These are phyloP conservation scores for Athene cunicularia DNA, from an alignment of 2,113 vertebrate species.

Conservation along the genomic window DNA sequence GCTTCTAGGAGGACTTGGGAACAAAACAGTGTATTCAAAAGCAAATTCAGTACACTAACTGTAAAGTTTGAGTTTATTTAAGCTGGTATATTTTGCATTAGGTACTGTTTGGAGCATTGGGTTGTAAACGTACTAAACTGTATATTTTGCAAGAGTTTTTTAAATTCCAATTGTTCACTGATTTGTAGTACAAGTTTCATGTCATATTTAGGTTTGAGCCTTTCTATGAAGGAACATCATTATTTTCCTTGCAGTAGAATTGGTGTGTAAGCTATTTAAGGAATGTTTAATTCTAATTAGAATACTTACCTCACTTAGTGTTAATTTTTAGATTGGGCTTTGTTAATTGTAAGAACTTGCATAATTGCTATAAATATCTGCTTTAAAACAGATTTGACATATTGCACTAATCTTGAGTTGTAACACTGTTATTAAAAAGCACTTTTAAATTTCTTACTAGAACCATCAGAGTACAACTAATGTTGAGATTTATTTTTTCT, in stretches of 20 bases:
- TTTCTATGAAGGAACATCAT: not conserved
- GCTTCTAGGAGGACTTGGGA: not conserved
- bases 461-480: slow-evolving; percentile 18
- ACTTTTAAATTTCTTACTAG: slow-evolving; percentile 58
- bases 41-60: not conserved
- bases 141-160: slow-evolving; percentile 10
- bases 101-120: not conserved
- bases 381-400: not conserved
- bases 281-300: not conserved
- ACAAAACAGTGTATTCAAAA: not conserved
- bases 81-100: not conserved
- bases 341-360: slow-evolving; percentile 4
- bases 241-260: not conserved
- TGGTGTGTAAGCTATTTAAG: not conserved
- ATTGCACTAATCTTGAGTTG: slow-evolving; percentile 54
- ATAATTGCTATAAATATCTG: slow-evolving; percentile 23
- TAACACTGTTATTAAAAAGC: slow-evolving; percentile 42
- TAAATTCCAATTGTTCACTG: not conserved
- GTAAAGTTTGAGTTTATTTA: not conserved
- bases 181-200: not conserved
- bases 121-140: not conserved
- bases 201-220: not conserved
- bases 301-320: slow-evolving; percentile 25
- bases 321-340: not conserved
- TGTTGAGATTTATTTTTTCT: slow-evolving; percentile 62